Conservation (phyloP, 1,140 invertebrate species). For the Catajapyx aquilonaris region DNA sequence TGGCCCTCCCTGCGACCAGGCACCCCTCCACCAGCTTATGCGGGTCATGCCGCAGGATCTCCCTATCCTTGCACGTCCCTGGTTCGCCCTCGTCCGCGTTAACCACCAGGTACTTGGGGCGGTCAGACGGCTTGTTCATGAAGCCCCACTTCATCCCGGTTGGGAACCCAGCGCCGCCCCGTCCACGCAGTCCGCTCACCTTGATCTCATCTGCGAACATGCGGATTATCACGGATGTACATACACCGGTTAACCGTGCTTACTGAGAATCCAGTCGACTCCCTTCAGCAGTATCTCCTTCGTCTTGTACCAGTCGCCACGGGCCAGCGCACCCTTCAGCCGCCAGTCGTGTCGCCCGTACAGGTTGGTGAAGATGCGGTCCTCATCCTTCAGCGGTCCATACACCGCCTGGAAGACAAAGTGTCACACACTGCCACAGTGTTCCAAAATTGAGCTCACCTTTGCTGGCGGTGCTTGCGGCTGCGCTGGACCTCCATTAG, state of each 20-base stretch:
- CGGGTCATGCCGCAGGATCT: conserved; percentile 97
- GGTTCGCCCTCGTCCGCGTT: conserved; percentile 99
- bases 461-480: too few species aligned
- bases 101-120: conserved; percentile 93
- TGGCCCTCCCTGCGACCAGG: conserved; percentile 78
- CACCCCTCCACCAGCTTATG: conserved; percentile 97
- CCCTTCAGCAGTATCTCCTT: conserved; percentile 95
- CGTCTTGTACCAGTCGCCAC: conserved; percentile 98
- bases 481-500: too few species aligned
- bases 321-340: conserved; percentile 71
- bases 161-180: conserved; percentile 96
- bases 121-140: conserved; percentile 96
- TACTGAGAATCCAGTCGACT: conserved; percentile 88
- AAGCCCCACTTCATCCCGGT: conserved; percentile 99
- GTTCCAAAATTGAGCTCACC: too few species aligned
- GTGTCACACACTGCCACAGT: too few species aligned
- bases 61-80: conserved; percentile 96
- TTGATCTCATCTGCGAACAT: conserved; percentile 97
- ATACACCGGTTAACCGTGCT: too few species aligned
- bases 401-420: conserved; percentile 27
- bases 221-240: too few species aligned
- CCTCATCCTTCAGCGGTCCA: conserved; percentile 71
- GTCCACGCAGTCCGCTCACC: conserved; percentile 78
- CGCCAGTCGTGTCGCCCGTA: conserved; percentile 97
- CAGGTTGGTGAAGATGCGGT: conserved; percentile 94